Conservation (phyloP, 2,888 invertebrate species). For the Drosophila siamana region DNA sequence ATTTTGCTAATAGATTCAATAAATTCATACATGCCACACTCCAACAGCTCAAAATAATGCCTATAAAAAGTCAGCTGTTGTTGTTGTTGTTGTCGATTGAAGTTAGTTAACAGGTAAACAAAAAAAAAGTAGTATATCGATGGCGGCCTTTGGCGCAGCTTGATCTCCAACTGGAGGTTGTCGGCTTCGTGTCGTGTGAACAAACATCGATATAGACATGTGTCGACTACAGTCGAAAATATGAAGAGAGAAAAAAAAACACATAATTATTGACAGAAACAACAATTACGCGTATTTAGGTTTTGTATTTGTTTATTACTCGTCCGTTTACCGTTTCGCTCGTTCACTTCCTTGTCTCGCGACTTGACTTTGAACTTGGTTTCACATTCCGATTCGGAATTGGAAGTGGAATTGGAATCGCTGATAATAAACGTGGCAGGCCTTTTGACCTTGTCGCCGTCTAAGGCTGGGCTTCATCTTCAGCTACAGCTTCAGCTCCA, state of each 20-base stretch:
- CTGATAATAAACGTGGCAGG: slow-evolving; percentile 17
- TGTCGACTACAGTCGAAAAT: neutral
- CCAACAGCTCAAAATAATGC: neutral
- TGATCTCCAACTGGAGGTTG: slow-evolving; percentile 32
- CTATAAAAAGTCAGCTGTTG: too few species aligned
- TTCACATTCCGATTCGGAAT: neutral
- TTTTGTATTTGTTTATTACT: slow-evolving; percentile 24
- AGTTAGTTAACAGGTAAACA: neutral
- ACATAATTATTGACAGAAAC: slow-evolving; percentile 27
- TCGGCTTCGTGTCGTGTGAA: slow-evolving; percentile 6
- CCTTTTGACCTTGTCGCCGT: slow-evolving; percentile 28
- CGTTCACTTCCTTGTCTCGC: slow-evolving; percentile 37
- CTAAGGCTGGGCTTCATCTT: slow-evolving; percentile 18
- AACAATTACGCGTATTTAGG: slow-evolving; percentile 17
- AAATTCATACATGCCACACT: neutral
- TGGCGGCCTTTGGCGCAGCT: slow-evolving; percentile 16
- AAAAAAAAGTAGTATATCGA: neutral
- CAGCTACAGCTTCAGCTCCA: slow-evolving; percentile 6
- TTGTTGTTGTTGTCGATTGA: neutral
- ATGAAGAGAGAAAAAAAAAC: slow-evolving; percentile 13
- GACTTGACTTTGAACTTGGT: slow-evolving; percentile 47
- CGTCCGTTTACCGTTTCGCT: slow-evolving; percentile 19
- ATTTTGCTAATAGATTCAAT: neutral
- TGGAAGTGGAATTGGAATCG: slow-evolving; percentile 12
- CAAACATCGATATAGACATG: neutral